These are phyloP conservation scores for Noturus placidus DNA, from an alignment of 2,113 vertebrate genomes.

Conservation along the genomic window DNA sequence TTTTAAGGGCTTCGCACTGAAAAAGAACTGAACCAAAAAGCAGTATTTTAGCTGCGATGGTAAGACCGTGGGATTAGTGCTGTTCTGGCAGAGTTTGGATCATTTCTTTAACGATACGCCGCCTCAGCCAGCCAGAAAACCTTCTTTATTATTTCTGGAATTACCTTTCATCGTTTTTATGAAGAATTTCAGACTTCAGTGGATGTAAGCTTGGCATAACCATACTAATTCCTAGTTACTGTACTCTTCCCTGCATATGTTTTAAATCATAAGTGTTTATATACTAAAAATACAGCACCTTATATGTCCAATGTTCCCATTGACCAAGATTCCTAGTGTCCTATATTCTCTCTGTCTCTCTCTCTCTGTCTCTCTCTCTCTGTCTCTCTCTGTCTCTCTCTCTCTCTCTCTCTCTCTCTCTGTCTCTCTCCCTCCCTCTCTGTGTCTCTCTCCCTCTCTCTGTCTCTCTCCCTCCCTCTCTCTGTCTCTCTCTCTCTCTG, in stretches of 20 bases:
- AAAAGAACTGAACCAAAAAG: conserved; percentile 54
- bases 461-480: conserved; percentile 78
- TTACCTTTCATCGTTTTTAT: conserved; percentile 6
- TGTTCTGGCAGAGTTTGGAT: neutral
- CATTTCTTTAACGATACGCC: conserved; percentile 11
- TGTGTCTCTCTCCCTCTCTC: conserved; percentile 23
- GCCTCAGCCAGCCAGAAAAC: neutral
- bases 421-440: too few relatives aligned
- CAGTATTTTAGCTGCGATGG: conserved; percentile 71
- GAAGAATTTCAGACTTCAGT: conserved; percentile 11
- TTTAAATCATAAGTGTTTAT: neutral
- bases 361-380: conserved; percentile 71
- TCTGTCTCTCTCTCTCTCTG: conserved; percentile 18
- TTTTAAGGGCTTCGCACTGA: conserved; percentile 60
- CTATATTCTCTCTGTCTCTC: neutral
- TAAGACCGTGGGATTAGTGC: conserved; percentile 68
- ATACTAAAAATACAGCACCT: neutral
- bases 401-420: conserved; percentile 52
- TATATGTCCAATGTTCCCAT: neutral
- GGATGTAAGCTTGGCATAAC: neutral
- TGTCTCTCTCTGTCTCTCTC: conserved; percentile 67
- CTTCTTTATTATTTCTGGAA: conserved; percentile 13
- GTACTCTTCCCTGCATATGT: neutral
- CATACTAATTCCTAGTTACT: neutral
- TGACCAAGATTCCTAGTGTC: neutral